Percentiles rank a stretch among this genome's conserved stretches.
Evolutionary conservation across 2,797 vertebrate genomes (phyloP).

Genomic region (Xiphophorus birchmanni): DNA sequence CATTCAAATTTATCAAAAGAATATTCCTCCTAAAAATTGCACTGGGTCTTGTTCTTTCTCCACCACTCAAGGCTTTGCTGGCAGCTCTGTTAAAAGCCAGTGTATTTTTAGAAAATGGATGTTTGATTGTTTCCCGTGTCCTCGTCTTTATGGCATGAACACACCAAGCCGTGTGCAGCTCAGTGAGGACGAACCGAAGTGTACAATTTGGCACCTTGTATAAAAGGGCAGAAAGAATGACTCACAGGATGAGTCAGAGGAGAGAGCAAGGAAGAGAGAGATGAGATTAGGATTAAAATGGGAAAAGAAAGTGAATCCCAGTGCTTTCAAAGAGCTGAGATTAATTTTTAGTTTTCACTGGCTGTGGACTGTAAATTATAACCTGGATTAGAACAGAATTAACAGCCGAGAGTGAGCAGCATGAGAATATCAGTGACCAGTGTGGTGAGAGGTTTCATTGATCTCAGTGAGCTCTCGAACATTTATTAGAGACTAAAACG

Average conservation of each 20-base stretch:
- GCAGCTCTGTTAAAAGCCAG: constrained; percentile 21
- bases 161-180: constrained; percentile 16
- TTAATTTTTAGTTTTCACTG: constrained; percentile 18
- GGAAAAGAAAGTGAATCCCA: constrained; percentile 19
- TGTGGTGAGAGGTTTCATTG: neutral
- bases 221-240: constrained; percentile 31
- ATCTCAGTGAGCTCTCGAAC: neutral
- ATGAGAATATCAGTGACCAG: neutral
- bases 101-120: constrained; percentile 41
- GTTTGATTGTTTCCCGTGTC: constrained; percentile 33
- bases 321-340: constrained; percentile 28
- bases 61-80: neutral
- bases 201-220: constrained; percentile 11
- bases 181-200: constrained; percentile 4
- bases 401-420: neutral
- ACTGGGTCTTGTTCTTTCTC: constrained; percentile 1
- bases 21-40: constrained; percentile 17
- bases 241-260: constrained; percentile 27
- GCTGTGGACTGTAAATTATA: constrained; percentile 12
- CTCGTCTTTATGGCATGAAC: constrained; percentile 9
- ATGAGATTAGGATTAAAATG: constrained; percentile 30
- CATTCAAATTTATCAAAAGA: constrained; percentile 1
- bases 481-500: neutral
- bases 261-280: neutral
- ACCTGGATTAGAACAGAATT: constrained; percentile 21